Percentiles rank a stretch among this genome's conserved stretches.
phyloP scores from a whole-genome alignment of 2,888 invertebrate species.

The Hyppa rectilinea region DNA sequence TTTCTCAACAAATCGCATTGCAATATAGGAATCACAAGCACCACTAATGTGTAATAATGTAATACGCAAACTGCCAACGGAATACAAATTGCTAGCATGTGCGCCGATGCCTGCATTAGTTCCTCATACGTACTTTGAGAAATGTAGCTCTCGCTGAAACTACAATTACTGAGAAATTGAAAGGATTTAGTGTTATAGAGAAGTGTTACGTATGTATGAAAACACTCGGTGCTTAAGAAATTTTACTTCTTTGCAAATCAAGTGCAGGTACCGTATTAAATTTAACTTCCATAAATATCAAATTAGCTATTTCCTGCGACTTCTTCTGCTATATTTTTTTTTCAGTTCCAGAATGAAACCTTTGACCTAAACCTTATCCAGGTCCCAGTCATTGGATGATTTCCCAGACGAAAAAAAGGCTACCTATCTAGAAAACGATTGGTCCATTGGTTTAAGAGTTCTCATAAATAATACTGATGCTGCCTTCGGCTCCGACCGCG shows the following conservation, averaged over 20 bases:
- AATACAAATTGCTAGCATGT: conserved; percentile 55
- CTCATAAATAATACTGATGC: too few relatives aligned
- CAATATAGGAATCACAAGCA: conserved; percentile 40
- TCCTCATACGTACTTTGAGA: conserved; percentile 29
- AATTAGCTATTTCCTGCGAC: not conserved
- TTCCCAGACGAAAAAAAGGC: too few relatives aligned
- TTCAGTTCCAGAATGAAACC: not conserved
- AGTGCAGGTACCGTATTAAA: not conserved
- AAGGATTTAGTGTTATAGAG: conserved; percentile 1
- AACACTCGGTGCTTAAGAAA: not conserved
- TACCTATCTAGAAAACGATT: not conserved
- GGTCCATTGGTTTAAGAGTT: too few relatives aligned
- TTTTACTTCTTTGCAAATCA: not conserved
- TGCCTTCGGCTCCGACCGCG: too few relatives aligned
- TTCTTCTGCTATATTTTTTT: not conserved
- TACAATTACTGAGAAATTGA: conserved; percentile 46
- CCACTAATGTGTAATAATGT: conserved; percentile 23
- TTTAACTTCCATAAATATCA: not conserved
- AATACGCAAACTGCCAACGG: conserved; percentile 40
- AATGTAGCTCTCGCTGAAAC: conserved; percentile 20
- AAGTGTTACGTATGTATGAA: not conserved
- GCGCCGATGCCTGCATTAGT: conserved; percentile 28
- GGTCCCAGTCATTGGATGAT: too few relatives aligned
- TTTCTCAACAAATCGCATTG: conserved; percentile 14
- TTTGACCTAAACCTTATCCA: not conserved